Percentiles rank a stretch among this genome's conserved stretches.
These are phyloP conservation scores for Platypus cylindrus DNA, from an alignment of 2,888 invertebrate species.

Conservation along the genomic window DNA sequence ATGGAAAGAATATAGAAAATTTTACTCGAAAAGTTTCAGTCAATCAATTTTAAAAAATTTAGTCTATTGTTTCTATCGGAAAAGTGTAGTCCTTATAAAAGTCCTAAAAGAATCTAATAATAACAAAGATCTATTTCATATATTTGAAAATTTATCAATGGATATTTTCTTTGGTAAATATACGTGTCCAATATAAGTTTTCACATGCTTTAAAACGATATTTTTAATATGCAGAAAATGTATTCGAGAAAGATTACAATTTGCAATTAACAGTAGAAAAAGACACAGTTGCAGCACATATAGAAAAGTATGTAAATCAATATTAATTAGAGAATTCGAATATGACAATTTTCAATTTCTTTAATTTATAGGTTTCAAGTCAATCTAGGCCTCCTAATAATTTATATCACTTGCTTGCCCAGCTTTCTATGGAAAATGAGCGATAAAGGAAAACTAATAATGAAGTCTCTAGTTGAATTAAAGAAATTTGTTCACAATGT, in stretches of 20 bases:
- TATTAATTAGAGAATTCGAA: not conserved
- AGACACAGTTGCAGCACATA: conserved; percentile 7
- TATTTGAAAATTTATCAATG: conserved; percentile 14
- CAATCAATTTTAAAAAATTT: conserved; percentile 14
- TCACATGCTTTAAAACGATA: too few species aligned
- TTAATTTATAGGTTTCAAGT: conserved; percentile 12
- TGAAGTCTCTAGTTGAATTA: not conserved
- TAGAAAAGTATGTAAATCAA: conserved; percentile 7
- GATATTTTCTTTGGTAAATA: conserved; percentile 16
- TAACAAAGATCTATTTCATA: conserved; percentile 9
- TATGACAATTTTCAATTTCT: too few species aligned
- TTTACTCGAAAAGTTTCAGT: conserved; percentile 13
- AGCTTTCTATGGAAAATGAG: conserved; percentile 6
- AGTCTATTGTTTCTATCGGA: conserved; percentile 13
- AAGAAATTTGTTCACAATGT: conserved; percentile 8
- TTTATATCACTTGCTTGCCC: conserved; percentile 10
- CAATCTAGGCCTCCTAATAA: conserved; percentile 6
- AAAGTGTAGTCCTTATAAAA: conserved; percentile 10
- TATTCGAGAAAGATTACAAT: conserved; percentile 12
- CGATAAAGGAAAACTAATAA: conserved; percentile 4
- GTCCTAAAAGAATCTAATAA: conserved; percentile 10
- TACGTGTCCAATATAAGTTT: not conserved
- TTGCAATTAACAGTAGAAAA: conserved; percentile 10
- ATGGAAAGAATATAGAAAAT: conserved; percentile 15
- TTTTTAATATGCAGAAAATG: conserved; percentile 14